Percentiles rank a stretch among this genome's conserved stretches.
Evolutionary conservation across 2,797 vertebrate genomes (phyloP).

Genomic region (Anabacerthia variegaticeps): DNA sequence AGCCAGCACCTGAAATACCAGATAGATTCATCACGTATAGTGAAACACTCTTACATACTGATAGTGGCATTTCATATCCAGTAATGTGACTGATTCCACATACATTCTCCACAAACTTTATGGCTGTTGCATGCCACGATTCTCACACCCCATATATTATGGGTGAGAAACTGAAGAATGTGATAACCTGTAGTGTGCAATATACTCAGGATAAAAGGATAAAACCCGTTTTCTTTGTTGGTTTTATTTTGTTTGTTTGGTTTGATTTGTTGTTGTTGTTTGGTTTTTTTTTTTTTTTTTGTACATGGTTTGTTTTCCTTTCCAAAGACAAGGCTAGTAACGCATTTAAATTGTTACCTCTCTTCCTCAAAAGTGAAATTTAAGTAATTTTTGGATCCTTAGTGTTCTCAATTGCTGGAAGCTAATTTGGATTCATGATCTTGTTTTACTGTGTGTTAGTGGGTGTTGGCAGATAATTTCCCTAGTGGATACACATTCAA

Average conservation of each 20-base stretch:
- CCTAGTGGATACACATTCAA: background rate
- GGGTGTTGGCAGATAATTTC: background rate
- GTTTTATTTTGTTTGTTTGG: background rate
- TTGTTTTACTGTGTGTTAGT: background rate
- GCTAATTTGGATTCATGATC: background rate
- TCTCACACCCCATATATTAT: background rate
- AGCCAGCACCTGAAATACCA: background rate
- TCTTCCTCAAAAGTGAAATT: background rate
- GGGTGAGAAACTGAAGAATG: background rate
- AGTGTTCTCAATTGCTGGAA: background rate
- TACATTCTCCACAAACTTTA: background rate
- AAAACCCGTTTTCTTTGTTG: background rate
- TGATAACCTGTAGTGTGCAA: background rate
- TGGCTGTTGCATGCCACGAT: accelerated
- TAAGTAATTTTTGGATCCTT: background rate
- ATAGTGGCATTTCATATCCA: background rate
- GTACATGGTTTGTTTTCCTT: background rate
- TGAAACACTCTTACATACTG: background rate
- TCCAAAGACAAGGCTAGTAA: background rate
- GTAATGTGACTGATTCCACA: background rate
- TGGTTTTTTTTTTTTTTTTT: background rate
- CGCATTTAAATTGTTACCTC: background rate
- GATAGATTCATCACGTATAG: accelerated
- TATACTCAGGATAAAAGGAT: background rate
- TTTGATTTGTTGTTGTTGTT: too few relatives aligned